These are phyloP conservation scores for Meghimatium bilineatum DNA, from an alignment of 2,888 invertebrate species.

Conservation along the genomic window DNA sequence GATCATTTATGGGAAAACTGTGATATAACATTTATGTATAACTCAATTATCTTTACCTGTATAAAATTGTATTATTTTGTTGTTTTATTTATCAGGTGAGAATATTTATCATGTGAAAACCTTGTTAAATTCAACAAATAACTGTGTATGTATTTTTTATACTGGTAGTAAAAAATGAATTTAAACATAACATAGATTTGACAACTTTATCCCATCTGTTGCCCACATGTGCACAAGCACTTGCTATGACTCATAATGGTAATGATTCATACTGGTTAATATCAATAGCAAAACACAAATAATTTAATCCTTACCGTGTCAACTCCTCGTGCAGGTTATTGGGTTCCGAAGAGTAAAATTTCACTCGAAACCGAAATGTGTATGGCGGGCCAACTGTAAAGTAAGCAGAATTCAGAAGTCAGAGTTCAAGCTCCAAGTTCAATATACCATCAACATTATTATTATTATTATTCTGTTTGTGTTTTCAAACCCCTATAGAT, in stretches of 20 bases:
- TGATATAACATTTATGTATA: no score
- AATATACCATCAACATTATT: no score
- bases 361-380: conserved; percentile 94
- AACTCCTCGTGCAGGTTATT: conserved; percentile 94
- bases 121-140: neutral
- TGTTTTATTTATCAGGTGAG: no score
- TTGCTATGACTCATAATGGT: neutral
- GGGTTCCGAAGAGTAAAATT: conserved; percentile 99
- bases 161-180: neutral
- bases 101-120: neutral
- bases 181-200: neutral
- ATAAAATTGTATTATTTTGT: no score
- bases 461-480: no score
- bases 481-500: no score
- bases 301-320: conserved; percentile 82
- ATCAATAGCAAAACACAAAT: neutral
- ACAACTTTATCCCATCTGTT: neutral
- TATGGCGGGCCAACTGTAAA: conserved; percentile 95
- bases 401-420: neutral
- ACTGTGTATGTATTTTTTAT: neutral
- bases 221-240: neutral
- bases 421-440: neutral
- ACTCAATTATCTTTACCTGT: no score
- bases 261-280: neutral
- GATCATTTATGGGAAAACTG: no score